Base-by-base conservation (phyloP, 2,113 vertebrate species). In the Platycercus adscitus region DNA sequence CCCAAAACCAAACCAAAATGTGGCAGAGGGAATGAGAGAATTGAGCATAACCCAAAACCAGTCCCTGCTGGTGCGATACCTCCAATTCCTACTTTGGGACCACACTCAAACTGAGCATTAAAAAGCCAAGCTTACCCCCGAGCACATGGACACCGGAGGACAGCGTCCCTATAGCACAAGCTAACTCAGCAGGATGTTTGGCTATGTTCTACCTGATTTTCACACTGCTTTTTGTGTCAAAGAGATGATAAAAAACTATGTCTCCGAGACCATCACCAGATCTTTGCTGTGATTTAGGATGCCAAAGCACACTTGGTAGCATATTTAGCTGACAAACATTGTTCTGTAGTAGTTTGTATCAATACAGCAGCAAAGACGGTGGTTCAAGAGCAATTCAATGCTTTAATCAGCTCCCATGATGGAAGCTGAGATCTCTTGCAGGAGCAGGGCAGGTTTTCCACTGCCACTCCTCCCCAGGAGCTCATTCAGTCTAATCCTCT, bases 81-180 rank as follows among this genome's bases (percentile, higher is more conserved):
- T 44, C 60, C 56, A 20, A 2, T 4, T 55, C 46, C 44, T n/a
- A 10, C 52, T 29, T 13, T 24, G 53, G 33, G 53, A 72, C 14
- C 64, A 72, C 23, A 11, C 23, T 64, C 17, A 44, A 56, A 33
- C 18, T n/a, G 28, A 37, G 39, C 18, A 29, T 10, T 17, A 8
- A 56, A 53, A n/a, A 64, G 19, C 53, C 55, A 24, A 75, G 68
- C 56, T 37, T 11, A 20, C 41, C 23, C 26, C n/a, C 0, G 0
- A 25, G 17, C 13, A 44, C 43, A 50, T 6, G 23, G 33, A 25
- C 21, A 39, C 0, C 0, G 0, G 1, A 61, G 23, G 28, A 70
- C 24, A 17, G 21, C 0, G 28, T 12, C 76, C 70, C 76, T 35
- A 16, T 39, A 25, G 15, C 52, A 63, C 47, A 49, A 12, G 14